phyloP scores from a whole-genome alignment of 2,888 invertebrate species.

The Slavum lentiscoides region DNA sequence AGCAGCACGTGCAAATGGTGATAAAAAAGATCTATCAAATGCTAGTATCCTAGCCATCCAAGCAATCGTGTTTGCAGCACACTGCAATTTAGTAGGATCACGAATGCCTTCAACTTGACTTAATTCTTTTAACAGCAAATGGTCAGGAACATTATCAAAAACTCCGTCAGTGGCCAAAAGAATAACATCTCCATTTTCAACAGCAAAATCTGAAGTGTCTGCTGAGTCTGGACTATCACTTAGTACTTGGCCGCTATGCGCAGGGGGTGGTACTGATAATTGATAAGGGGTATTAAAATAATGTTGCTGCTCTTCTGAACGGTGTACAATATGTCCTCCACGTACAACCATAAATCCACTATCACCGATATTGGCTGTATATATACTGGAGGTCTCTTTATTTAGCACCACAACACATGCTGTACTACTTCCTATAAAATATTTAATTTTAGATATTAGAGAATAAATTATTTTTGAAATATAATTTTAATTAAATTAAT shows the following conservation, averaged over 20 bases:
- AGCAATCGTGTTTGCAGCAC: slow-evolving; percentile 91
- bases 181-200: slow-evolving; percentile 91
- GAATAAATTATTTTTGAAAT: too few species aligned
- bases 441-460: slow-evolving; percentile 19
- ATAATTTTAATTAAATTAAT: too few species aligned
- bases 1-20: slow-evolving; percentile 93
- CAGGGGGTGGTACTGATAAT: slow-evolving; percentile 89
- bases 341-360: slow-evolving; percentile 95
- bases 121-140: slow-evolving; percentile 84
- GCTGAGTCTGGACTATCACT: slow-evolving; percentile 94
- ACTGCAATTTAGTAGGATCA: slow-evolving; percentile 78
- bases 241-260: slow-evolving; percentile 81
- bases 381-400: slow-evolving; percentile 84
- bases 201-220: slow-evolving; percentile 82
- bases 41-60: slow-evolving; percentile 93
- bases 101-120: slow-evolving; percentile 72
- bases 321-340: slow-evolving; percentile 82
- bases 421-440: slow-evolving; percentile 85
- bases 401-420: slow-evolving; percentile 95
- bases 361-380: slow-evolving; percentile 98
- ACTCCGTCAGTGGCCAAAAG: slow-evolving; percentile 96
- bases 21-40: slow-evolving; percentile 91
- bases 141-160: slow-evolving; percentile 96
- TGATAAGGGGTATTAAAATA: slow-evolving; percentile 99
- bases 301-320: slow-evolving; percentile 96